A percentile compares a stretch with the other conserved stretches of the same genome.
These are phyloP conservation scores for Paradisaea rubra DNA, from an alignment of 2,113 vertebrate species.

Conservation along the genomic window DNA sequence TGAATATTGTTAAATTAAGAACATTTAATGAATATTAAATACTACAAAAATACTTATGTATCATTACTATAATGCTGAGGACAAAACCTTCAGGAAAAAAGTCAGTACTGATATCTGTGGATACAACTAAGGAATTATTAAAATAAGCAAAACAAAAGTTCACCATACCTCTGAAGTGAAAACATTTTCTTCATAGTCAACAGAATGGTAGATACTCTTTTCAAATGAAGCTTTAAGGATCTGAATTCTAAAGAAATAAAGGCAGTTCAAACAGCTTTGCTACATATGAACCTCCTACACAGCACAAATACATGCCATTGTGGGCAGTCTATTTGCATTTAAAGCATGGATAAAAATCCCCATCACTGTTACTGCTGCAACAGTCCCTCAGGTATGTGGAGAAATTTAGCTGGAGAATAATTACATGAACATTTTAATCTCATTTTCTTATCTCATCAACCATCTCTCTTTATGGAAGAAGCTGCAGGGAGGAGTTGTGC, in stretches of 20 bases:
- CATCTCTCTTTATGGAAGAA: not conserved
- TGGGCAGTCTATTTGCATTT: not conserved
- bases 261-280: not conserved
- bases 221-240: constrained; percentile 70
- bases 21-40: not conserved
- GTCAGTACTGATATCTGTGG: not conserved
- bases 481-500: not conserved
- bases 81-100: not conserved
- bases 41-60: not conserved
- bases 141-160: not conserved
- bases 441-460: not conserved
- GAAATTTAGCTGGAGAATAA: not conserved
- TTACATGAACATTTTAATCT: not conserved
- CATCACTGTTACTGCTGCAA: not conserved
- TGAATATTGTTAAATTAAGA: not conserved
- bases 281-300: not conserved
- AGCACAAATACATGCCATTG: not conserved
- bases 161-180: constrained; percentile 69
- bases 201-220: constrained; percentile 51
- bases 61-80: not conserved
- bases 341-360: not conserved
- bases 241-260: constrained; percentile 62
- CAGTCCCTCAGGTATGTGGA: not conserved
- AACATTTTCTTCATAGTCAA: constrained; percentile 60
- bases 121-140: not conserved